Conservation (phyloP, 2,888 invertebrate genomes). For the Omphaloscelis lunosa region DNA sequence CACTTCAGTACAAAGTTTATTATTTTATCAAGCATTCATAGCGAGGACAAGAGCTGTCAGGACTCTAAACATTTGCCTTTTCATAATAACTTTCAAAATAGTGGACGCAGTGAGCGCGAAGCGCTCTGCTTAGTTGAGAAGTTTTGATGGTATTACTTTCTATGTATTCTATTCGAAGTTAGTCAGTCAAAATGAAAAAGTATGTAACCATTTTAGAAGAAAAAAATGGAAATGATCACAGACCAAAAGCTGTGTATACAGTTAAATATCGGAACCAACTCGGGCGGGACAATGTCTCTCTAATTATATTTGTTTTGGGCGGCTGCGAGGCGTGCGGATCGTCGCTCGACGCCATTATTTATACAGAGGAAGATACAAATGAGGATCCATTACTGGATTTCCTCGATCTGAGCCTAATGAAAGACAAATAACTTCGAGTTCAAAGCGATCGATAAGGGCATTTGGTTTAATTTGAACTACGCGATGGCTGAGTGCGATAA, state of each 20-base stretch:
- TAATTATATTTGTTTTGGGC: slow-evolving; percentile 84
- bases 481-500: slow-evolving; percentile 66
- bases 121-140: slow-evolving; percentile 69
- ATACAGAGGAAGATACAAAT: slow-evolving; percentile 86
- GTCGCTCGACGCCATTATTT: slow-evolving; percentile 83
- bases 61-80: slow-evolving; percentile 71
- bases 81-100: slow-evolving; percentile 76
- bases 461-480: slow-evolving; percentile 82
- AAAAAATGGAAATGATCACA: slow-evolving; percentile 23
- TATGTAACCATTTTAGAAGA: slow-evolving; percentile 5
- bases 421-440: slow-evolving; percentile 86
- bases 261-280: slow-evolving; percentile 60
- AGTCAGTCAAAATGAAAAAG: slow-evolving; percentile 24
- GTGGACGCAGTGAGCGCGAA: slow-evolving; percentile 69
- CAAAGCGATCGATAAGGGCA: slow-evolving; percentile 83
- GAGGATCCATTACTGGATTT: slow-evolving; percentile 87
- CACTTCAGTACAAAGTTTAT: slow-evolving; percentile 33
- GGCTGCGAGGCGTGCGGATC: slow-evolving; percentile 75
- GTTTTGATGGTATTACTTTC: slow-evolving; percentile 74
- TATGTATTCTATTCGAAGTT: slow-evolving; percentile 63
- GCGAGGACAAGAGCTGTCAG: slow-evolving; percentile 65
- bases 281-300: slow-evolving; percentile 75
- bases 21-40: slow-evolving; percentile 44
- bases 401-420: slow-evolving; percentile 86
- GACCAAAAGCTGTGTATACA: slow-evolving; percentile 50